Base-by-base conservation (phyloP, 2,888 invertebrate species). In the Deroplatys truncata region DNA sequence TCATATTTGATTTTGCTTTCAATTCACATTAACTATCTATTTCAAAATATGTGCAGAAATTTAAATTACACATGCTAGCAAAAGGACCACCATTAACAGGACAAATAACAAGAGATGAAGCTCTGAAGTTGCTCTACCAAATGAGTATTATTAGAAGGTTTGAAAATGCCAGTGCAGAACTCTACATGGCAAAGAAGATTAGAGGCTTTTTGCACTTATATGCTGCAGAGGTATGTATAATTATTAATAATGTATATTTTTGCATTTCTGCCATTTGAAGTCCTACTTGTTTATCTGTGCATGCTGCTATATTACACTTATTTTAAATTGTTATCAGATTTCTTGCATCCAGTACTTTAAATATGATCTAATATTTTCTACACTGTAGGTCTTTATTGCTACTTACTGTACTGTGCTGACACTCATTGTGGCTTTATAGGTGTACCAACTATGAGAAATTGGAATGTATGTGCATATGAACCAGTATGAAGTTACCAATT, bases 131-230 rank as follows among this genome's bases (percentile, higher is more conserved):
- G 2, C 20, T 20, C 56, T 72, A 72, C 56, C 56, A 72, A 72
- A 72, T 72, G 56, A 72, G 20, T 25, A 7, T 25, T 20, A 72
- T 72, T 72, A 72, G 56, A 72, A 25, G 99, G 89, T 96, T 99
- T 94, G 99, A 99, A 94, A 98, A 98, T 0, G 96, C 98, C 0
- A 97, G 99, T 9, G 98, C 98, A 82, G 98, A 98, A 94, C 94
- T 99, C 90, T 99, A 99, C 94, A 99, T 99, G 93, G 98, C 98
- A 93, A 99, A 99, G 94, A 96, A 96, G 91, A 97, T 99, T 91
- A 95, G 99, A 92, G 99, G 99, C 20, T 99, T 99, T 94, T 99
- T 99, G 92, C 99, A 99, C 94, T 95, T 99, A 91, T 99, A 99
- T 93, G 98, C 98, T 90, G 99, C 99, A 86, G 98, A 98, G 94